Evolutionary conservation across 2,888 invertebrate species (phyloP), one percentile per base, ranked within the genome.

Genomic region (Cryptocheilus praepositus): DNA sequence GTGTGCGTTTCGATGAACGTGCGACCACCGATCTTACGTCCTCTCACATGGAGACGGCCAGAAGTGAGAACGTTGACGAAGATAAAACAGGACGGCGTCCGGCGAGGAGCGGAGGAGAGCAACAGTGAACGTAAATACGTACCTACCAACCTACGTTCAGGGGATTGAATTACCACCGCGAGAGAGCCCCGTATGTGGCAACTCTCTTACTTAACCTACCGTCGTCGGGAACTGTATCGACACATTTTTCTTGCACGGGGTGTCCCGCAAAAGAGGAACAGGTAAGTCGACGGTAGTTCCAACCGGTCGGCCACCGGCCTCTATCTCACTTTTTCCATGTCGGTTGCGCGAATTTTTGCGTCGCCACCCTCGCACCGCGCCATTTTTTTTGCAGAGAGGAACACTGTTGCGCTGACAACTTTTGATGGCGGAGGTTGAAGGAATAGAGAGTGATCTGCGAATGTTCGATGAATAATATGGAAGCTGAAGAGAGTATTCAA

Each of bases 131-230:
- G 71, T 77, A 77, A 21, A 36, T 57, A 43, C 60, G 52, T 21
- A 52, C 74, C 70, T 77, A 74, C 74, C 76, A 77, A 79, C 76
- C 80, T 77, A 77, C 82, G 79, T 81, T 74, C 76, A 75, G 68
- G 67, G 76, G 83, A 84, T 84, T 80, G 76, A 77, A 80, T 85
- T 85, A 84, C 84, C 74, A 77, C 73, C 78, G 78, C 78, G 80
- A 80, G 82, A 56, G 44, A 51, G 51, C 52, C 83, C 84, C 83
- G 80, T 84, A 85, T 86, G 86, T 81, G 82, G 85, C 83, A 85
- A 83, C 82, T 84, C 80, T 81, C 81, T 83, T 83, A 83, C 84
- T 85, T 85, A 84, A 86, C 83, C 83, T 80, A 77, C 82, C 84
- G 81, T 84, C 36, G 36, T 36, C 82, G 82, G 82, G 85, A 86